Base-by-base conservation (phyloP, 2,797 vertebrate genomes). In the Novumbra hubbsi region DNA sequence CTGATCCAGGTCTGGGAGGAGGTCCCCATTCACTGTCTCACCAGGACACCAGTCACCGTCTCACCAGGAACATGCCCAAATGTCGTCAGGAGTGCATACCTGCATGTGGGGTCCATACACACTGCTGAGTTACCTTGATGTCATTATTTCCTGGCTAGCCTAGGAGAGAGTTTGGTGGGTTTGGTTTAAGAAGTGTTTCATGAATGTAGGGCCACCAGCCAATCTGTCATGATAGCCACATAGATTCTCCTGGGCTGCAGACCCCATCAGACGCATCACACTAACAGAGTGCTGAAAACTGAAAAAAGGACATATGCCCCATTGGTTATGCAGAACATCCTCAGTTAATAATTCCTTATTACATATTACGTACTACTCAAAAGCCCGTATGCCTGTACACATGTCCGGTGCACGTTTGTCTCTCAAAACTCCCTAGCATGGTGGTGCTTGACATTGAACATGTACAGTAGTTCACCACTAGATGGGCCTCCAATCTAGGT, bases 181-280 rank as follows among this genome's bases (percentile, higher is more conserved):
- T 86, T 96, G 11, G 95, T 94, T 5, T 95, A 96, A 76, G 95
- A 94, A 0, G 86, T 92, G 0, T 98, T 96, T 48, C 96, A 96
- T 48, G 96, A 98, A 81, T 98, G 96, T 96, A 95, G 92, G 84
- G 94, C 94, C 65, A 98, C 96, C 21, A 98, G 96, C 76, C 96
- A 95, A 0, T 97, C 96, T 0, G 96, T 98, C 82, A 97, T 98
- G 86, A 98, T 96, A 0, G 96, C 95, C 5, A 98, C 96, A 12
- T n/a, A n/a, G n/a, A 92, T 98, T 66, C 95, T 96, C 76, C 96
- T 98, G 88, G 97, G 97, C 79, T 94, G 92, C 86, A 88, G 92
- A 83, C 91, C 89, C 15, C 11, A 69, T 24, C 16, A n/a, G n/a
- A n/a, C 14, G 30, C 21, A 60, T 17, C 50, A 55, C 34, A 68